Percentiles rank a stretch among this genome's conserved stretches.
These are phyloP conservation scores for Epinephelus lanceolatus DNA, from an alignment of 2,113 vertebrate species.

Conservation along the genomic window DNA sequence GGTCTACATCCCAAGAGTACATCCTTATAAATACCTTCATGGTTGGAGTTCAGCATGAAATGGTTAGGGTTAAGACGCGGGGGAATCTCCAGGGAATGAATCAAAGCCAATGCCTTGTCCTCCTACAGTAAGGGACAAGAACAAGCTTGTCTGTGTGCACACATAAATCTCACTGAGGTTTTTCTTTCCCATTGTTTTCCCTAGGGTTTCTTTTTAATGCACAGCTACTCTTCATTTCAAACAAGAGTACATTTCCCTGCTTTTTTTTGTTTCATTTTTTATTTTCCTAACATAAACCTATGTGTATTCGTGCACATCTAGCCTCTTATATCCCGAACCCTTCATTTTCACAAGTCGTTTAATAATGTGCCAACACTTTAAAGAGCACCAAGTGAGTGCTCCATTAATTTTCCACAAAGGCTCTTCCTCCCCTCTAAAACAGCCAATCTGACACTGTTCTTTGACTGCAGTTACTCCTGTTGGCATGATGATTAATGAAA, in stretches of 20 bases:
- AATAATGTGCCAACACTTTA: slow-evolving; percentile 31
- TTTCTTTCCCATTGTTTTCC: not conserved
- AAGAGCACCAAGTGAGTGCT: slow-evolving; percentile 27
- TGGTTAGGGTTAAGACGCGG: not conserved
- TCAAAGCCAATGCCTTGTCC: too few relatives aligned
- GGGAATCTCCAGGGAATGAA: not conserved
- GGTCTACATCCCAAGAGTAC: too few relatives aligned
- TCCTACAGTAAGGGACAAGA: not conserved
- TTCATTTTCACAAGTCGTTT: slow-evolving; percentile 48
- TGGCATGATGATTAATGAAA: slow-evolving; percentile 40
- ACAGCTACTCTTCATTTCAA: slow-evolving; percentile 25
- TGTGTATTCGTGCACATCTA: not conserved
- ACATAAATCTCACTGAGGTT: not conserved
- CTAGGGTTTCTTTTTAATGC: not conserved
- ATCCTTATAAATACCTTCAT: too few relatives aligned
- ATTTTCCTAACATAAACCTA: slow-evolving; percentile 9
- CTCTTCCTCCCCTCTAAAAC: slow-evolving; percentile 34
- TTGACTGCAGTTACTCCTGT: slow-evolving; percentile 44
- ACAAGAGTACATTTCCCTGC: not conserved
- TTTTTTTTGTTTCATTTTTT: not conserved
- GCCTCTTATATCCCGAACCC: not conserved
- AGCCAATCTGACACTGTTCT: slow-evolving; percentile 29
- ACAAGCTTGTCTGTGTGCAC: not conserved
- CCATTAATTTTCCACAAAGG: slow-evolving; percentile 41
- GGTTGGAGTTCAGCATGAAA: not conserved